Percentiles rank a stretch among this genome's conserved stretches.
Conservation (phyloP, 2,113 vertebrate genomes). For the Psittacara wagleri region DNA sequence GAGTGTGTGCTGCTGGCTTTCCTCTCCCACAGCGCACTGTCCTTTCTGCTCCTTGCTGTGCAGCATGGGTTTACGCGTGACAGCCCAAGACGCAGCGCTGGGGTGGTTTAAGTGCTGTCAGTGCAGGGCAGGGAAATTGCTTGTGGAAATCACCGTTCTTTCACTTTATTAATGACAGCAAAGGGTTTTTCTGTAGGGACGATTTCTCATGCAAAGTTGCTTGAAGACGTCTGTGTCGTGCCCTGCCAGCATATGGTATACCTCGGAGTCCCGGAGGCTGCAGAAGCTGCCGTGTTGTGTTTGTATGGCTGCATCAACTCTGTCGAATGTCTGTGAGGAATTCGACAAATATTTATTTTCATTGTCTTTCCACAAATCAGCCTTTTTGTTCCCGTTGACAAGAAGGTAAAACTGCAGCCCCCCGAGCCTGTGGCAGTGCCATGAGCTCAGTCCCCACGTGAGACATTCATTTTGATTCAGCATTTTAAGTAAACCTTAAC, state of each 20-base stretch:
- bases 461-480: background rate
- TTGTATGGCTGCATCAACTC: background rate
- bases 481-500: conserved; percentile 1
- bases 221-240: background rate
- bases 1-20: background rate
- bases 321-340: background rate
- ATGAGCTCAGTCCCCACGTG: accelerated
- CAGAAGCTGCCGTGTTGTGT: background rate
- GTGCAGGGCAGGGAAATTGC: background rate
- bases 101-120: background rate
- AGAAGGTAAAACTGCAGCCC: background rate
- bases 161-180: background rate
- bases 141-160: background rate
- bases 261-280: background rate
- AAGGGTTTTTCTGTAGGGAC: background rate
- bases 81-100: background rate
- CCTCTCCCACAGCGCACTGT: accelerated
- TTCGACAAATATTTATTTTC: background rate
- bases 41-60: background rate
- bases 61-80: accelerated
- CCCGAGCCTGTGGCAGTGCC: background rate
- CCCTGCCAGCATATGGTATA: background rate
- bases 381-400: conserved; percentile 6
- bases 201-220: background rate
- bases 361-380: background rate